A percentile compares a stretch with the other conserved stretches of the same genome.
Evolutionary conservation across 1,140 invertebrate species (phyloP).

Genomic region (Habropoda laboriosa): DNA sequence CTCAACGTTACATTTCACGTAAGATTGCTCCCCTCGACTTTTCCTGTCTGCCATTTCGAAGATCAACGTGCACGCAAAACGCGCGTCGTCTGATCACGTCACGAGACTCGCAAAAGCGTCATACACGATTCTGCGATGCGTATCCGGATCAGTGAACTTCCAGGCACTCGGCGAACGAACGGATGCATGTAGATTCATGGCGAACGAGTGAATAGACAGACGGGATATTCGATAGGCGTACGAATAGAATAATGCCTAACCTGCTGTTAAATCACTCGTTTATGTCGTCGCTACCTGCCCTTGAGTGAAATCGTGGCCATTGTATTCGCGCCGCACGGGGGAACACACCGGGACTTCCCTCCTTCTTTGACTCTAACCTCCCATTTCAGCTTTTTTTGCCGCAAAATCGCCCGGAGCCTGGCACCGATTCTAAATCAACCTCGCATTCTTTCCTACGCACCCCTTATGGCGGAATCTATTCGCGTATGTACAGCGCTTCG

Average conservation of each 20-base stretch:
- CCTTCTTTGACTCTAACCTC: slow-evolving; percentile 19
- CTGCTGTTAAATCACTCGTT: slow-evolving; percentile 63
- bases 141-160: slow-evolving; percentile 69
- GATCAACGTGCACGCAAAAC: slow-evolving; percentile 26
- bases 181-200: slow-evolving; percentile 55
- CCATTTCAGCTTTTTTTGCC: slow-evolving; percentile 49
- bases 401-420: slow-evolving; percentile 42
- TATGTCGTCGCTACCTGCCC: slow-evolving; percentile 56
- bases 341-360: slow-evolving; percentile 34
- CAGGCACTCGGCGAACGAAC: slow-evolving; percentile 49
- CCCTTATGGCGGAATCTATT: neutral
- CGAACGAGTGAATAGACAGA: slow-evolving; percentile 46
- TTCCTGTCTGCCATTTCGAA: neutral
- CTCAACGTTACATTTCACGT: neutral
- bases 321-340: slow-evolving; percentile 32
- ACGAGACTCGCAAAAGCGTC: slow-evolving; percentile 44
- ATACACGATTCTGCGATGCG: slow-evolving; percentile 63
- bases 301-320: slow-evolving; percentile 56
- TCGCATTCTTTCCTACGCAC: slow-evolving; percentile 35
- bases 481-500: neutral
- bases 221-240: slow-evolving; percentile 38
- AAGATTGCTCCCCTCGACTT: neutral
- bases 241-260: slow-evolving; percentile 47
- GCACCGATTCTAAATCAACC: slow-evolving; percentile 44
- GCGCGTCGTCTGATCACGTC: slow-evolving; percentile 51